Evolutionary conservation across 2,888 invertebrate genomes (phyloP), one percentile per base, ranked within the genome.

Genomic region (Drosophila tripunctata): DNA sequence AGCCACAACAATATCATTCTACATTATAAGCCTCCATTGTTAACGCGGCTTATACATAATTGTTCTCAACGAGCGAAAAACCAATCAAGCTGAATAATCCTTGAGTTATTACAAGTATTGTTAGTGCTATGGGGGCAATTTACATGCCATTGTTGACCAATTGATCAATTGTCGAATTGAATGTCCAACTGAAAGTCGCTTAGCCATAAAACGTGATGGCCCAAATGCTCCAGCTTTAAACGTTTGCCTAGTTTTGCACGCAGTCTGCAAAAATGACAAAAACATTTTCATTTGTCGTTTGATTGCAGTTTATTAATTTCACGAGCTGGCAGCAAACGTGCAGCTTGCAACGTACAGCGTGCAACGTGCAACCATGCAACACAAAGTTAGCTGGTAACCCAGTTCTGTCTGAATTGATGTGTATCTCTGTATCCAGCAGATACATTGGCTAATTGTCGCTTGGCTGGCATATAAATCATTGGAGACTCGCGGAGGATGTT

Each of bases 391-490:
- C 43, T 31, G 35, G 60, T 64, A 84, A 81, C 81, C 81, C 84
- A 84, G 81, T 86, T 81, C 75, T 84, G 84, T 72, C 72, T 27
- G 38, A 19, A 67, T 52, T 67, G 87, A 86, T 86, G 64, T 80
- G 41, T 80, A 83, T 81, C 71, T 77, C 71, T 77, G 67, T 62
- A 60, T 40, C 71, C 50, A 56, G 63, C 67, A 82, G 73, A 64
- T 61, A 67, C 60, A 69, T 67, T 70, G 80, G 75, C 81, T 81
- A 81, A 81, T 81, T 81, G 81, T 86, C 81, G 84, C 58, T 69
- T 52, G 78, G 60, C 64, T 33, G 68, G 62, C 66, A 63, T 67
- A 81, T 81, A 81, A 81, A 81, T 81, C 87, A 81, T 81, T 68
- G 43, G 67, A 72, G 81, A 66, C 75, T 75, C 52, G 80, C 57